A percentile compares a stretch with the other conserved stretches of the same genome.
Evolutionary conservation across 2,888 invertebrate genomes (phyloP).

Genomic region (Melanotus villosus): DNA sequence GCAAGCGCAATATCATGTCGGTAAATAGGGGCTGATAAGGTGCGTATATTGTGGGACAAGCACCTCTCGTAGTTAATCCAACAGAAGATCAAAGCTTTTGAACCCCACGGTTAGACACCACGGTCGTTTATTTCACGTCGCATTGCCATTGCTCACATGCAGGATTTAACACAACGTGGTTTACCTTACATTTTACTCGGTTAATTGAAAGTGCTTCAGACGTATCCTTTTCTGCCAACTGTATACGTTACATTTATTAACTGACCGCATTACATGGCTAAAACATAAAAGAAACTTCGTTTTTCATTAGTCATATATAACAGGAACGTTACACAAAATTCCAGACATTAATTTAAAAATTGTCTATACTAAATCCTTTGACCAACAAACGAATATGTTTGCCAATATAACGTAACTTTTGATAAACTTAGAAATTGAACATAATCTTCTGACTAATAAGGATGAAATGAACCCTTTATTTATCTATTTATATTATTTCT

Average conservation of each 20-base stretch:
- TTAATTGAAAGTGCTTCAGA: constrained; percentile 16
- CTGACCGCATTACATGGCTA: not conserved
- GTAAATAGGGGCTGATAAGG: constrained; percentile 38
- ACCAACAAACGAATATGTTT: too few relatives aligned
- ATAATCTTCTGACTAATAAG: too few relatives aligned
- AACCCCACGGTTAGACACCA: constrained; percentile 18
- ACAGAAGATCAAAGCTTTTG: constrained; percentile 38
- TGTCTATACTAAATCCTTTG: too few relatives aligned
- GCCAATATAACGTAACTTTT: too few relatives aligned
- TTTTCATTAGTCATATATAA: too few relatives aligned
- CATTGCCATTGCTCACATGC: constrained; percentile 25
- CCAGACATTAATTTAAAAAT: too few relatives aligned
- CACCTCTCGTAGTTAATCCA: constrained; percentile 36
- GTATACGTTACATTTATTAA: not conserved
- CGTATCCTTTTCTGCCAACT: not conserved
- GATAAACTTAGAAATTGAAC: too few relatives aligned
- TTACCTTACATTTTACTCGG: constrained; percentile 8
- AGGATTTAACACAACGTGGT: constrained; percentile 15
- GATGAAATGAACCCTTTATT: too few relatives aligned
- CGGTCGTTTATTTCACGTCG: constrained; percentile 24
- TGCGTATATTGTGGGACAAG: constrained; percentile 34
- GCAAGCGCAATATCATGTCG: constrained; percentile 34
- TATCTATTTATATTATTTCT: too few relatives aligned
- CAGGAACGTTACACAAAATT: too few relatives aligned
- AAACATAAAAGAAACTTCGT: too few relatives aligned